Evolutionary conservation across 2,888 invertebrate species (phyloP).

Genomic region (Spisula subtruncata): DNA sequence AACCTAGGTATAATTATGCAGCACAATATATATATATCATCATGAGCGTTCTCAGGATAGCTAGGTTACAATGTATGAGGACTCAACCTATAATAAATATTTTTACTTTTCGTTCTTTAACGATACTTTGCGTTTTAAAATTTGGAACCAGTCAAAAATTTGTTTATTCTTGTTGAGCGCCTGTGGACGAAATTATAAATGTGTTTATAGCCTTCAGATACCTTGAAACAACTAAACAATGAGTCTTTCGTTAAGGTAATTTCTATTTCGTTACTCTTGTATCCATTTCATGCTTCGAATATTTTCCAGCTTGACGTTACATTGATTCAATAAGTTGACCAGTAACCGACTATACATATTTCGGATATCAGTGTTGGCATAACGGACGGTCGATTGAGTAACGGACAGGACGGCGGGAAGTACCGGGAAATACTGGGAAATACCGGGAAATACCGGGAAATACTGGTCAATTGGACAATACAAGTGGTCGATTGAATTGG

Average conservation of each 20-base stretch:
- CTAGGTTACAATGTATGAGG: no score
- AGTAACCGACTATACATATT: not conserved
- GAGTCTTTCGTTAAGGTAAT: slow-evolving; percentile 69
- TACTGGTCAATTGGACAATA: no score
- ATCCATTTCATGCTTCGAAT: not conserved
- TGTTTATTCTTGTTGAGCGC: slow-evolving; percentile 46
- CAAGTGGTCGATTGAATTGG: no score
- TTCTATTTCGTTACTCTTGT: not conserved
- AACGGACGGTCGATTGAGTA: no score
- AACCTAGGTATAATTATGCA: no score
- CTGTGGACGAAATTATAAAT: not conserved
- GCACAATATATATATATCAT: no score
- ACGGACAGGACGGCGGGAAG: no score
- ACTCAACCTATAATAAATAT: no score
- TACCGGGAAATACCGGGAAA: no score
- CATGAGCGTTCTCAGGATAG: no score
- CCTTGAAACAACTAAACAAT: slow-evolving; percentile 30
- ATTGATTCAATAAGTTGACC: not conserved
- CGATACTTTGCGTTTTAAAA: not conserved
- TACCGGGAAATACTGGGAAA: no score
- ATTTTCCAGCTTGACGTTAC: not conserved
- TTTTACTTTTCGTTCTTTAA: not conserved
- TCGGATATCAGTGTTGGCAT: not conserved
- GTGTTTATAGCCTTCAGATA: not conserved
- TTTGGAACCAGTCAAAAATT: slow-evolving; percentile 39